Evolutionary conservation across 1,140 invertebrate genomes (phyloP), one percentile per base, ranked within the genome.

Genomic region (Euwallacea similis): DNA sequence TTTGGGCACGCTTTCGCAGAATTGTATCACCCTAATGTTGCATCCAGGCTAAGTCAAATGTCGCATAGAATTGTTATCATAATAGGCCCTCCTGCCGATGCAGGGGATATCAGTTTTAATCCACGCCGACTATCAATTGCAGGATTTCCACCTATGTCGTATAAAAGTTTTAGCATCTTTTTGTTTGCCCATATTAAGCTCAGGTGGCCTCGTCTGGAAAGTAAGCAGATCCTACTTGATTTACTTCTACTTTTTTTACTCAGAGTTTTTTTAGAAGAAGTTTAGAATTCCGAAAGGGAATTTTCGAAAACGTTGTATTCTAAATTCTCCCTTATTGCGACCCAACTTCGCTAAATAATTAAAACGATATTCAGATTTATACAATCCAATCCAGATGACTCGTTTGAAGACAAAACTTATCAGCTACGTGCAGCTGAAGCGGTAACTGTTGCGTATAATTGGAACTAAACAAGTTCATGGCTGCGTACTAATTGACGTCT

Each of bases 401-500:
- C 53, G 66, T 58, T 67, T 63, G 41, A 53, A 59, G 65, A 56
- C 58, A 58, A 70, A 70, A 71, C 64, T 80, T 80, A 80, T 80
- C 79, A 78, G 77, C 71, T 76, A 66, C 74, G 75, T 76, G 77
- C 79, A 80, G 72, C 78, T 66, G 71, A 78, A 69, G 72, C 73
- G 74, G 76, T 77, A 76, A 77, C 78, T 78, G 80, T 78, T 80
- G 80, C 80, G 78, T 81, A 78, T 80, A 81, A 81, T 81, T 81
- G 78, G 76, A 78, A 81, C 79, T 80, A 79, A 81, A 81, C 80
- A 81, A 80, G 79, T 79, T 77, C 80, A 81, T 73, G 76, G 77
- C 79, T 78, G 79, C 80, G 79, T 80, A 78, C 79, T 81, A 81
- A 81, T 81, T 81, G 79, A 80, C 77, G 79, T 76, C 77, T 80